Conservation (phyloP, 2,113 vertebrate species). For the Trachemys scripta region DNA sequence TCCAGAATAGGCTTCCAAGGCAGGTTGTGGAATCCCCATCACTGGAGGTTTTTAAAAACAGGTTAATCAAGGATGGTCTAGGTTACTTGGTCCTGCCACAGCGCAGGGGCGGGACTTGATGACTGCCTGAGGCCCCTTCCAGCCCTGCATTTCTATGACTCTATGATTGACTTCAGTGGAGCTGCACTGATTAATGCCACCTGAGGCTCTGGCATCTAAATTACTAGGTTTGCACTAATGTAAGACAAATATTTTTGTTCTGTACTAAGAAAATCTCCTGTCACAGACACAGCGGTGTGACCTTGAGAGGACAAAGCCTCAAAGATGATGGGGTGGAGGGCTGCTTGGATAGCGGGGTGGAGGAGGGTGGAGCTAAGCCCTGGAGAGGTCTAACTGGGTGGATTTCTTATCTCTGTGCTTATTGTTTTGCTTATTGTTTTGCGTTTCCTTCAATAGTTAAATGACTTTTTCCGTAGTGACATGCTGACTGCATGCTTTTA, state of each 20-base stretch:
- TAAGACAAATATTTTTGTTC: neutral
- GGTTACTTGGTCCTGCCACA: neutral
- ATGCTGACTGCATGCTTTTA: neutral
- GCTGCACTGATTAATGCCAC: neutral
- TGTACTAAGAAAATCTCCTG: neutral
- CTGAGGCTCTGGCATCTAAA: neutral
- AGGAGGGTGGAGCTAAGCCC: neutral
- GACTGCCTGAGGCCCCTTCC: neutral
- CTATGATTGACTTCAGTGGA: neutral
- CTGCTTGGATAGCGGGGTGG: neutral
- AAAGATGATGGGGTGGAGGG: neutral
- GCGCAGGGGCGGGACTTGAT: neutral
- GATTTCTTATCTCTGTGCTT: neutral
- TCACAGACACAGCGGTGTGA: neutral
- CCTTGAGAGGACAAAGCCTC: neutral
- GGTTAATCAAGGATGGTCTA: neutral
- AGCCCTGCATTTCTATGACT: neutral
- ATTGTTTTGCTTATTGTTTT: neutral
- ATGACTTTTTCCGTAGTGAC: neutral
- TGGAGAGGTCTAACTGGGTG: neutral
- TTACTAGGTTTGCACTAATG: neutral
- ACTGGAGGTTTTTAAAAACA: neutral
- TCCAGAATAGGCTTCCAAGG: neutral
- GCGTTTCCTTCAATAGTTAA: neutral
- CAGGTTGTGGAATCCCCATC: neutral